Conservation (phyloP, 1,140 invertebrate species). For the Brachionus rubens region DNA sequence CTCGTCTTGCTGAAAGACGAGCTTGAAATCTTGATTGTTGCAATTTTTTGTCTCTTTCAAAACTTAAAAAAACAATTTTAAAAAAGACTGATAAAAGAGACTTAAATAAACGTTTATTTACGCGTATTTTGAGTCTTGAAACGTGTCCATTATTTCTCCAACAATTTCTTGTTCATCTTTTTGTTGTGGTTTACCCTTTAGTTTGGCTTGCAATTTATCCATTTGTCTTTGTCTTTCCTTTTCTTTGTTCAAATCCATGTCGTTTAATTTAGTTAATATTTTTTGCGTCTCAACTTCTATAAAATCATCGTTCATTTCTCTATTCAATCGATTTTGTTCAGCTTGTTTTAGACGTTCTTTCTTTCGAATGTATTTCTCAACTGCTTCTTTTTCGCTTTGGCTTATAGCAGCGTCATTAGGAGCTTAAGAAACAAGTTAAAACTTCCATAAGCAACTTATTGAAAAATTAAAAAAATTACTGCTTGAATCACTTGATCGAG, state of each 20-base stretch:
- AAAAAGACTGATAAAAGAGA: background rate
- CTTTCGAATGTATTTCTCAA: conserved; percentile 28
- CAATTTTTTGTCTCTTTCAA: conserved; percentile 26
- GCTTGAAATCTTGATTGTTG: conserved; percentile 32
- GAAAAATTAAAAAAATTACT: background rate
- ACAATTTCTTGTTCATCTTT: conserved; percentile 36
- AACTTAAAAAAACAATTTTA: background rate
- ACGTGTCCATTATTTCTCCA: conserved; percentile 38
- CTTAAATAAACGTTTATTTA: background rate
- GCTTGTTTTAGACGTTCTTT: conserved; percentile 34
- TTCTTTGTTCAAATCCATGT: conserved; percentile 30
- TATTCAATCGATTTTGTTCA: conserved; percentile 6
- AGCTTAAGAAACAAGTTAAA: conserved; percentile 26
- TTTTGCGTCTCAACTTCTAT: conserved; percentile 29
- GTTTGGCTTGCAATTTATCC: conserved; percentile 34
- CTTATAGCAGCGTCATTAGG: background rate
- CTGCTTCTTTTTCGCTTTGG: background rate
- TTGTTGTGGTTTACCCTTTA: conserved; percentile 1
- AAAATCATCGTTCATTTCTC: background rate
- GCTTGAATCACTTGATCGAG: background rate
- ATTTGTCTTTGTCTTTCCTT: conserved; percentile 41
- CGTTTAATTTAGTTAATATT: conserved; percentile 29
- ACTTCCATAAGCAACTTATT: background rate
- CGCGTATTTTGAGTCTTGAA: conserved; percentile 16
- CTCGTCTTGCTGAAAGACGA: conserved; percentile 38